Evolutionary conservation across 2,797 vertebrate genomes (phyloP).

Genomic region (Linurgus olivaceus): DNA sequence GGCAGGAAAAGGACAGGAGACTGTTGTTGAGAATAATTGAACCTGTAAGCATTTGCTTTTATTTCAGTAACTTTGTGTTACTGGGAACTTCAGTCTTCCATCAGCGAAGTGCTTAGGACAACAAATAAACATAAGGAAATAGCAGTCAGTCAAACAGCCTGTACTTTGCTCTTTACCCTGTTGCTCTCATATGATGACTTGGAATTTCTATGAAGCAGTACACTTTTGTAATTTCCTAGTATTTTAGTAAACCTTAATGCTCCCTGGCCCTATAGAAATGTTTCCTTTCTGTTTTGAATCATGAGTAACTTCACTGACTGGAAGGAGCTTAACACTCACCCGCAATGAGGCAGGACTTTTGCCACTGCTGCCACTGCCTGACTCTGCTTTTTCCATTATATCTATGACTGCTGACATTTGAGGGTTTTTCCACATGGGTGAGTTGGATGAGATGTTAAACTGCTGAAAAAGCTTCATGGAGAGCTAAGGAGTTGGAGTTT

Average conservation of each 20-base stretch:
- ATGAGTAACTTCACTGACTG: neutral
- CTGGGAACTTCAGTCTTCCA: neutral
- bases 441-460: neutral
- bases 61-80: neutral
- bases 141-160: neutral
- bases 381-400: neutral
- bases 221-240: neutral
- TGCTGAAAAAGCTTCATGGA: neutral
- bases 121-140: neutral
- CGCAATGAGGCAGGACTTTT: accelerated
- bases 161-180: neutral
- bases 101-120: neutral
- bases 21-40: neutral
- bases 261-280: neutral
- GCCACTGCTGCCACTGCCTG: neutral
- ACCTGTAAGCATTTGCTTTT: neutral
- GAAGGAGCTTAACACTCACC: neutral
- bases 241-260: neutral
- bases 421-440: neutral
- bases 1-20: neutral
- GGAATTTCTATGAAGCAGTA: neutral
- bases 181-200: neutral
- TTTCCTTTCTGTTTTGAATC: neutral
- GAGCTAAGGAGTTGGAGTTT: neutral
- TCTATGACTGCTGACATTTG: neutral